Base-by-base conservation (phyloP, 64 coral and sea anemone species). In the Acropora yongei region DNA sequence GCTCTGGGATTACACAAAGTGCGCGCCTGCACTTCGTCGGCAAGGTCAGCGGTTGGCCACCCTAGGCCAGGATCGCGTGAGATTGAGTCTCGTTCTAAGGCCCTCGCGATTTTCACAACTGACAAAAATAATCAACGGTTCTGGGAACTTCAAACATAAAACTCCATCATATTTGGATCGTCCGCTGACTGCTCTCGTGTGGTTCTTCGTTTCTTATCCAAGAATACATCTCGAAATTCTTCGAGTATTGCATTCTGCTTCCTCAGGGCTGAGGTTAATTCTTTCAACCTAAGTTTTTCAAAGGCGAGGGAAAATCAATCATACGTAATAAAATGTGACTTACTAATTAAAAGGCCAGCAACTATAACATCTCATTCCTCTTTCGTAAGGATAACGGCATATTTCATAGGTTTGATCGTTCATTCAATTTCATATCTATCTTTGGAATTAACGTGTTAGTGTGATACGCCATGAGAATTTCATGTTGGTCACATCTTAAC, bases 231-330 rank as follows among this genome's bases (percentile, higher is more conserved):
- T n/a, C 83, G 57, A 51, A 93, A 61, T 43, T 93, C 91, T 72
- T 93, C 91, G 13, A 93, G 58, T 1, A 93, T 41, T n/a, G 68
- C 76, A 17, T 63, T 79, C 61, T 93, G 91, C 47, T 77, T 93
- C 61, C 68, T 86, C 1, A 93, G 47, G 71, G 77, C 68, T n/a
- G 74, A 78, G 0, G 91, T 87, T 19, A 93, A 87, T 20, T 93
- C 78, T 80, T 74, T 86, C 57, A 93, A 87, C 80, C 91, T 93
- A 65, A 42, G 13, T 17, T 49, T 12, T 16, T 4, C 42, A 2
- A 63, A 63, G 51, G 51, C 60, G 60, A 63, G 60, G 16, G 13
- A 63, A 55, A 55, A 55, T 10, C 30, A 30, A 30, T 30, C 30
- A 30, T 30, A 30, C 30, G 30, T 30, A 30, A 30, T 30, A 30